Percentiles rank a stretch among this genome's conserved stretches.
These are phyloP conservation scores for Piscicola geometra DNA, from an alignment of 2,888 invertebrate species.

Conservation along the genomic window DNA sequence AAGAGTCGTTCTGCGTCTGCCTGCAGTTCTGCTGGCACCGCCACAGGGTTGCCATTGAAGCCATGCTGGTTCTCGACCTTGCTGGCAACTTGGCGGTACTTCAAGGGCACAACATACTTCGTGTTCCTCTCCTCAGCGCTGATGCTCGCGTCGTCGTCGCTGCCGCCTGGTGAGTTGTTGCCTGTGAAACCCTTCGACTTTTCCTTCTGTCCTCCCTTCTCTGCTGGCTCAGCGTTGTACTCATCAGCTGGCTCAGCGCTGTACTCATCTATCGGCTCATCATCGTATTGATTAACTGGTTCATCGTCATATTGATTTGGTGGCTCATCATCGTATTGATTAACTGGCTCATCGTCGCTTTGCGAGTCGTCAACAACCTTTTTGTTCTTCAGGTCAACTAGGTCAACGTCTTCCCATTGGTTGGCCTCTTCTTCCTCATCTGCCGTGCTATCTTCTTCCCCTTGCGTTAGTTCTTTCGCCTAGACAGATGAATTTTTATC, in stretches of 20 bases:
- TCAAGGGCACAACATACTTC: slow-evolving; percentile 1
- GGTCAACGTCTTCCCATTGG: slow-evolving; percentile 45
- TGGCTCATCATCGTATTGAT: no score
- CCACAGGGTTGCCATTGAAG: slow-evolving; percentile 13
- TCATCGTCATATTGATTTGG: no score
- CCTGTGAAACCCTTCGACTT: background rate
- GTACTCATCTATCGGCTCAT: no score
- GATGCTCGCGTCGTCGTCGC: background rate
- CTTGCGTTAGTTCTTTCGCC: slow-evolving; percentile 38
- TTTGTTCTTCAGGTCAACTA: slow-evolving; percentile 46
- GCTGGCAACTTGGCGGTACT: background rate
- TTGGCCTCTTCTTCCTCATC: slow-evolving; percentile 44
- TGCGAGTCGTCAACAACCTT: slow-evolving; percentile 44
- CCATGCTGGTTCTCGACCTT: slow-evolving; percentile 1
- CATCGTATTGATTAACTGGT: slow-evolving; percentile 15
- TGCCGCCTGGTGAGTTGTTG: background rate
- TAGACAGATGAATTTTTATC: background rate
- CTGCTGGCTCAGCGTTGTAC: no score
- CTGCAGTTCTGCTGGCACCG: slow-evolving; percentile 16
- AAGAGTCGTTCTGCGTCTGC: slow-evolving; percentile 12
- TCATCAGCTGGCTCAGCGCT: no score
- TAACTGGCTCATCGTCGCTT: no score
- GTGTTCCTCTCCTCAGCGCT: background rate
- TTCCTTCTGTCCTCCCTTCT: background rate
- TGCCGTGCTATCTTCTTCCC: slow-evolving; percentile 45